phyloP scores from a whole-genome alignment of 2,888 invertebrate species.

The Aethes cnicana region DNA sequence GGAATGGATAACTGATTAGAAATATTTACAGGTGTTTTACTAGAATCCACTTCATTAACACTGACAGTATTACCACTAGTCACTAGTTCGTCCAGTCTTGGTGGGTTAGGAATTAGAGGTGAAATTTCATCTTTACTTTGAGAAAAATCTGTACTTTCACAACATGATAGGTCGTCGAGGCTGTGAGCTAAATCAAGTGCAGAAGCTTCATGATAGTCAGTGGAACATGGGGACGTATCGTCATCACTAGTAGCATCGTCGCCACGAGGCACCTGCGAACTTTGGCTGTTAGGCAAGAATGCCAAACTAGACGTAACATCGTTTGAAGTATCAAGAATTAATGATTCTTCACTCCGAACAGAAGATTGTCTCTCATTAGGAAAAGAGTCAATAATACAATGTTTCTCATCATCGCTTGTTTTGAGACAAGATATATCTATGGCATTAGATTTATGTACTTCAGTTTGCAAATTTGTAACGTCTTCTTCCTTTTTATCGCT shows the following conservation, averaged over 20 bases:
- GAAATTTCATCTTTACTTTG: constrained; percentile 73
- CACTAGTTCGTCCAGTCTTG: constrained; percentile 39
- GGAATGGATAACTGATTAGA: constrained; percentile 69
- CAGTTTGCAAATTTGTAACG: constrained; percentile 25
- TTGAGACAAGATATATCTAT: constrained; percentile 44
- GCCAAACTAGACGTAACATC: constrained; percentile 77
- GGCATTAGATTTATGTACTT: constrained; percentile 29
- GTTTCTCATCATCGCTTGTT: constrained; percentile 55
- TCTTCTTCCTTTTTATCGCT: constrained; percentile 40
- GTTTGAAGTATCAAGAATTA: constrained; percentile 70
- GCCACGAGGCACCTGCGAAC: constrained; percentile 59
- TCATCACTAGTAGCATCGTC: constrained; percentile 68
- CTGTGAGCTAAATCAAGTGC: constrained; percentile 70
- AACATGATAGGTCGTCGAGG: constrained; percentile 67
- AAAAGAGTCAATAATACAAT: constrained; percentile 44
- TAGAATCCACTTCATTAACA: constrained; percentile 34
- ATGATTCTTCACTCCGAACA: constrained; percentile 67
- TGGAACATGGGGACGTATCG: constrained; percentile 74
- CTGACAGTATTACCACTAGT: constrained; percentile 38
- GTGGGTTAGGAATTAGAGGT: constrained; percentile 46
- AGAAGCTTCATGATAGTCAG: constrained; percentile 77
- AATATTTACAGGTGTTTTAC: constrained; percentile 49
- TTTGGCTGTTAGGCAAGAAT: constrained; percentile 73
- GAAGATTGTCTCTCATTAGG: constrained; percentile 61
- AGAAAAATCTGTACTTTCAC: constrained; percentile 72